Base-by-base conservation (phyloP, 2,113 vertebrate species). In the Nerophis ophidion region DNA sequence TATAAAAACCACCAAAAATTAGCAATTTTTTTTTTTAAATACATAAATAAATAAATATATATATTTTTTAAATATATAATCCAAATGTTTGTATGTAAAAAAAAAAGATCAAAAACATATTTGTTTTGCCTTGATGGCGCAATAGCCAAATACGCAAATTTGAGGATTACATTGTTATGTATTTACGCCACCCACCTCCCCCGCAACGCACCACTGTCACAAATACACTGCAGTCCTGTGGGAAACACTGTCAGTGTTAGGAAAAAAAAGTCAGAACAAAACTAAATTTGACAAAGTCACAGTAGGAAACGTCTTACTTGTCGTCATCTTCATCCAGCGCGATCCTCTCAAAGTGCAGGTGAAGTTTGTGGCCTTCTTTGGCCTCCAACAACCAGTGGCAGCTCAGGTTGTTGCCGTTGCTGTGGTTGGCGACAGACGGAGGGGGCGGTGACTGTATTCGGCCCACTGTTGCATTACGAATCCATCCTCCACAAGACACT, bases 361-460 rank as follows among this genome's bases (percentile, higher is more conserved):
- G 94, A 33, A 96, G 89, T 56, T 91, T 85, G 72, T 94, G 93
- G 26, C 93, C 93, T 65, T 93, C 92, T 7, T 90, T 91, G 47
- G 94, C 92, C 83, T 96, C 93, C 16, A 96, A 90, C 63, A 95
- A 83, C 94, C 94, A 96, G n/a, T 93, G 92, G 75, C 94, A 96
- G 76, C 92, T 96, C 60, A 95, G 86, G 77, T 96, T 96, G 68
- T 91, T 92, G 16, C 91, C 92, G 69, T 84, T 91, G 42, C 92
- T 93, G 34, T 90, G 92, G 71, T 93, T 93, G 82, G 90, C 88
- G 35, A 84, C 78, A 70, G 83, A 62, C 66, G 86, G 83, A 64
- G 72, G 93, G 63, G 77, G 90, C 67, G 85, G 94, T 48, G 93
- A 93, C 58, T 94, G 89, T 1, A 96, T 94, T 8, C 91, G 91